Percentiles rank a stretch among this genome's conserved stretches.
Conservation (phyloP, 2,888 invertebrate genomes). For the Slavum lentiscoides region DNA sequence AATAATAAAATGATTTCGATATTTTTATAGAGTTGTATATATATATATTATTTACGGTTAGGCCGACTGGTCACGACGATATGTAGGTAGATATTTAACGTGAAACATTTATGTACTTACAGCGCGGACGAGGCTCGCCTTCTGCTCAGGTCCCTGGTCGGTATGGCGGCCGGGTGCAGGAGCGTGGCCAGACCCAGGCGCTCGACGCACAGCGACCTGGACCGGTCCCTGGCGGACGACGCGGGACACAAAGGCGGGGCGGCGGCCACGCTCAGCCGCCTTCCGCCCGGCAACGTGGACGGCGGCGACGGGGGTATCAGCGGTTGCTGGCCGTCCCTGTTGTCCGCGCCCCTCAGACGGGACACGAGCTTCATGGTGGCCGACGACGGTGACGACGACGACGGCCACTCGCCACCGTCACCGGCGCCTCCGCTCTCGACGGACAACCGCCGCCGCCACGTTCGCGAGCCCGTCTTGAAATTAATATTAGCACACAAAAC, state of each 20-base stretch:
- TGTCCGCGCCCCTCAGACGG: slow-evolving; percentile 51
- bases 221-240: slow-evolving; percentile 58
- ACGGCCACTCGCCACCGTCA: background rate
- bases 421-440: slow-evolving; percentile 24
- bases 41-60: too few species aligned
- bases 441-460: slow-evolving; percentile 35
- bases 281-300: slow-evolving; percentile 39
- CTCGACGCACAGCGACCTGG: slow-evolving; percentile 60
- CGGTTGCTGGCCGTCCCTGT: slow-evolving; percentile 21
- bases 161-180: slow-evolving; percentile 57
- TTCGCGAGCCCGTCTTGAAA: slow-evolving; percentile 29
- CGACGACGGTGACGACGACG: slow-evolving; percentile 34
- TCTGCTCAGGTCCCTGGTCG: slow-evolving; percentile 57
- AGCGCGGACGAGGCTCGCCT: slow-evolving; percentile 59
- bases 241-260: slow-evolving; percentile 6
- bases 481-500: background rate
- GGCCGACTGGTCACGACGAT: too few species aligned
- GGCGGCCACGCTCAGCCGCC: slow-evolving; percentile 50
- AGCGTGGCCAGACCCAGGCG: slow-evolving; percentile 57
- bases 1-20: too few species aligned
- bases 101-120: slow-evolving; percentile 56
- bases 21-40: too few species aligned
- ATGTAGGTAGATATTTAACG: too few species aligned
- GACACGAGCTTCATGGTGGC: slow-evolving; percentile 54
- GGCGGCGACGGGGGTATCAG: slow-evolving; percentile 4